Percentiles rank a stretch among this genome's conserved stretches.
Conservation (phyloP, 1,140 invertebrate genomes). For the Telenomus remus region DNA sequence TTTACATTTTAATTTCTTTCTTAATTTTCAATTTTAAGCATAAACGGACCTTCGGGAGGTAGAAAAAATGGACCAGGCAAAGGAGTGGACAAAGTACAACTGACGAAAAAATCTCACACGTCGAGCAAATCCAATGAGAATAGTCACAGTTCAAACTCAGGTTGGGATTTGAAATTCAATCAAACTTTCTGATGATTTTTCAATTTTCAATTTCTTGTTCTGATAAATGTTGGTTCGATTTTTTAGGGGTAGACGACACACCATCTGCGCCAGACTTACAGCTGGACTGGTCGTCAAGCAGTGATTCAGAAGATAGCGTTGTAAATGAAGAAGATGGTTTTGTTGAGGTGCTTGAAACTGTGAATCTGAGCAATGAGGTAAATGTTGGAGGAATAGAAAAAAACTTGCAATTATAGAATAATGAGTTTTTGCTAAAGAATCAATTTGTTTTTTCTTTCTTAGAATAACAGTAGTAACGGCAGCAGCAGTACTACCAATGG, state of each 20-base stretch:
- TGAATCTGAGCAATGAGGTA: slow-evolving; percentile 66
- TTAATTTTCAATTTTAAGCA: slow-evolving; percentile 32
- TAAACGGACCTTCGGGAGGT: slow-evolving; percentile 34
- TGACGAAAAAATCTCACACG: slow-evolving; percentile 8
- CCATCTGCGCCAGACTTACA: slow-evolving; percentile 86
- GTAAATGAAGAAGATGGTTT: slow-evolving; percentile 79
- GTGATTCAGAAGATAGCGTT: slow-evolving; percentile 75
- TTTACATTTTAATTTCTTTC: slow-evolving; percentile 5
- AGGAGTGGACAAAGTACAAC: slow-evolving; percentile 22
- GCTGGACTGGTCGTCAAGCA: slow-evolving; percentile 82
- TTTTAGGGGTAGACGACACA: slow-evolving; percentile 71
- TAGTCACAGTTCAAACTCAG: too few species aligned
- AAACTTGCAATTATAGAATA: too few species aligned
- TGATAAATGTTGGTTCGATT: neutral
- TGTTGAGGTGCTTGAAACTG: slow-evolving; percentile 74
- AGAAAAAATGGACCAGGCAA: slow-evolving; percentile 6
- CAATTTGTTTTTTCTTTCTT: too few species aligned
- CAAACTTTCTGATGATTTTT: too few species aligned
- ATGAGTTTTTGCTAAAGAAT: too few species aligned
- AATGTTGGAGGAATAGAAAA: slow-evolving; percentile 23
- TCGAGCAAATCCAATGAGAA: too few species aligned
- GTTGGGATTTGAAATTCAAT: too few species aligned
- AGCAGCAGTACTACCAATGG: slow-evolving; percentile 65
- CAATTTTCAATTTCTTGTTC: too few species aligned
- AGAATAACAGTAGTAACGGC: slow-evolving; percentile 46